Evolutionary conservation across 1,140 invertebrate species (phyloP).

Genomic region (Drosophila bipectinata): DNA sequence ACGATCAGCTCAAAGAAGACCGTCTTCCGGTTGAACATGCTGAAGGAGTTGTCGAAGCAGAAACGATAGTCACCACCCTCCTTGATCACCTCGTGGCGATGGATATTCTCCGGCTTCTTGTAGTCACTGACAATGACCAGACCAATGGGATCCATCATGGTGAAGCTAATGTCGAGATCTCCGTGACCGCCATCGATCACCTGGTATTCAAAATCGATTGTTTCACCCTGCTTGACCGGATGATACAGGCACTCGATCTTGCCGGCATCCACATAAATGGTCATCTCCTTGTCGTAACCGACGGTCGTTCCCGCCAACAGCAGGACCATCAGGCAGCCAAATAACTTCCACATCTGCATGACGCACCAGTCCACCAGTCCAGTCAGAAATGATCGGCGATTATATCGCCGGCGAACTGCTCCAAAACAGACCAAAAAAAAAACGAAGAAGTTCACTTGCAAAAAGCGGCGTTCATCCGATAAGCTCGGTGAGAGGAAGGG

Average conservation of each 20-base stretch:
- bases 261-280: conserved; percentile 88
- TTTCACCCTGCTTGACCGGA: conserved; percentile 85
- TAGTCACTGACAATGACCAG: conserved; percentile 88
- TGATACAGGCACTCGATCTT: conserved; percentile 90
- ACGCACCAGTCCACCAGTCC: background rate
- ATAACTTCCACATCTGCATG: conserved; percentile 1
- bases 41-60: conserved; percentile 94
- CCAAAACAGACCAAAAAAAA: background rate
- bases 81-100: conserved; percentile 85
- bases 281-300: conserved; percentile 87
- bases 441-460: background rate
- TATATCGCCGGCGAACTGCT: background rate
- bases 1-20: conserved; percentile 92
- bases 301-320: conserved; percentile 9
- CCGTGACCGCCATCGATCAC: conserved; percentile 91
- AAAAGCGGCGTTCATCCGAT: background rate
- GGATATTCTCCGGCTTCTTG: conserved; percentile 89
- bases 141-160: conserved; percentile 87
- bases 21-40: conserved; percentile 90
- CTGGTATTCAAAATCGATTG: conserved; percentile 91
- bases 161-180: conserved; percentile 91
- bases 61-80: conserved; percentile 88
- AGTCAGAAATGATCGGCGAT: conserved; percentile 5
- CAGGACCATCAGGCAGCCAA: conserved; percentile 1
- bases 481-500: background rate